A percentile compares a stretch with the other conserved stretches of the same genome.
These are phyloP conservation scores for Pyrocephalus nanus DNA, from an alignment of 2,797 vertebrate genomes.

Conservation along the genomic window DNA sequence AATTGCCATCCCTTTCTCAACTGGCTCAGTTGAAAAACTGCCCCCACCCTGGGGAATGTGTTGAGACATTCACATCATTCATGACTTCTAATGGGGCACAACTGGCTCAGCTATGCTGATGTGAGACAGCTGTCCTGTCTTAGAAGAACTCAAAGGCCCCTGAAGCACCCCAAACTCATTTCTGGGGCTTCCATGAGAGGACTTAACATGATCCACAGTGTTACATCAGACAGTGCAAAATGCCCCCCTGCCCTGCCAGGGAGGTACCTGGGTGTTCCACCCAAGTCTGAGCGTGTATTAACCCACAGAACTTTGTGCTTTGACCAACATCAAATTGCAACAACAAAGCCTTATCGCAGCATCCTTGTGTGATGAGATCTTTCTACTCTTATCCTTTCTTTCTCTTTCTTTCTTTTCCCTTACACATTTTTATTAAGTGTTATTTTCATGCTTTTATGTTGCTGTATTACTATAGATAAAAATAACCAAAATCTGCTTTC, in stretches of 20 bases:
- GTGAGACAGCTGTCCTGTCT: neutral
- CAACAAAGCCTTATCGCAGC: neutral
- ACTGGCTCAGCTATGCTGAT: neutral
- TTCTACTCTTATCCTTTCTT: neutral
- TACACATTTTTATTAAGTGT: neutral
- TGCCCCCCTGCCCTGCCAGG: no score
- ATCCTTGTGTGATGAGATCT: neutral
- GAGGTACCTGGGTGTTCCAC: neutral
- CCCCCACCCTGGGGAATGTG: no score
- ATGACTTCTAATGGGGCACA: neutral
- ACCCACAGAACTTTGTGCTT: neutral
- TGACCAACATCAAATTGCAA: neutral
- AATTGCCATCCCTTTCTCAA: no score
- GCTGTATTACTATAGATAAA: neutral
- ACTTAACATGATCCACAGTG: neutral
- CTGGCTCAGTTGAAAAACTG: no score
- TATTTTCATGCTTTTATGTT: neutral
- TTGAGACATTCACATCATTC: no score
- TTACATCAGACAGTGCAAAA: neutral
- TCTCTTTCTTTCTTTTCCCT: neutral
- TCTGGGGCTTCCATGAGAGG: neutral
- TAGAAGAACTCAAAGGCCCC: neutral
- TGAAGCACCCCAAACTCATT: neutral
- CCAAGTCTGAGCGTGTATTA: neutral
- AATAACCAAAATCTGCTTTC: neutral